Evolutionary conservation across 1,140 invertebrate species (phyloP).

Genomic region (Trichogramma pretiosum): DNA sequence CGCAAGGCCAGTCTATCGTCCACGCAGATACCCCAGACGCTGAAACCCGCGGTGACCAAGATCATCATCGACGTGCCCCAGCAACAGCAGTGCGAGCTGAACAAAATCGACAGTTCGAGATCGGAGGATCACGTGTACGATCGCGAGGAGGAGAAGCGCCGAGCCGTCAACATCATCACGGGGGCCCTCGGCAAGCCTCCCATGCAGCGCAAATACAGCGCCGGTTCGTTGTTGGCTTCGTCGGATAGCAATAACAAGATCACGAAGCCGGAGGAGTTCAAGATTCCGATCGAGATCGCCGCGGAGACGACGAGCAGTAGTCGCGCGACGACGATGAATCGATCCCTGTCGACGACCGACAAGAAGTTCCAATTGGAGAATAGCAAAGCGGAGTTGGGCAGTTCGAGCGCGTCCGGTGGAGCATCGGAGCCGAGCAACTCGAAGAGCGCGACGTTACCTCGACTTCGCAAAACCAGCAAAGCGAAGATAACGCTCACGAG

Average conservation of each 20-base stretch:
- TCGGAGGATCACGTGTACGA: conserved; percentile 27
- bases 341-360: too few species aligned
- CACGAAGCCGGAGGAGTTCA: too few species aligned
- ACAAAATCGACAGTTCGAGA: conserved; percentile 23
- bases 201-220: conserved; percentile 29
- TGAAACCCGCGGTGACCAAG: conserved; percentile 30
- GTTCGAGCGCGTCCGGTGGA: too few species aligned
- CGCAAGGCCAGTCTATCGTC: conserved; percentile 59
- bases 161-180: conserved; percentile 38
- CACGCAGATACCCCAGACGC: conserved; percentile 25
- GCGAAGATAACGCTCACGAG: conserved; percentile 54
- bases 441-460: conserved; percentile 57
- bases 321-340: too few species aligned
- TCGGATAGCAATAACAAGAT: too few species aligned
- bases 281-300: too few species aligned
- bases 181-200: conserved; percentile 39
- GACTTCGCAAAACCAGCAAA: conserved; percentile 55
- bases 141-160: conserved; percentile 31
- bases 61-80: conserved; percentile 35
- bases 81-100: conserved; percentile 17
- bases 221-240: too few species aligned
- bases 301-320: too few species aligned
- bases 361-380: too few species aligned
- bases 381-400: too few species aligned
- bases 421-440: conserved; percentile 21